Conservation (phyloP, 2,888 invertebrate genomes). For the Caenorhabditis panamensis region DNA sequence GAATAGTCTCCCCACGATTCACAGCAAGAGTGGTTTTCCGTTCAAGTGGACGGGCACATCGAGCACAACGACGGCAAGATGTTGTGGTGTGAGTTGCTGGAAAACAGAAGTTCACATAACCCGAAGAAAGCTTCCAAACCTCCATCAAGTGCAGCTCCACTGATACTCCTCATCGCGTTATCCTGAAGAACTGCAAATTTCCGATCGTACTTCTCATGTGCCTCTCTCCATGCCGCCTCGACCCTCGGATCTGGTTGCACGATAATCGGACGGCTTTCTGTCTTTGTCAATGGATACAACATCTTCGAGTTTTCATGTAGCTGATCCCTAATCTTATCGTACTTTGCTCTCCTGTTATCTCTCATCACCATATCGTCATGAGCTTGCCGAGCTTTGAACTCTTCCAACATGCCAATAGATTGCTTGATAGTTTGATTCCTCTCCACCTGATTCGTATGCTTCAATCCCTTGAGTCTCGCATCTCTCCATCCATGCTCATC, state of each 20-base stretch:
- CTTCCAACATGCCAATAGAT: constrained; percentile 69
- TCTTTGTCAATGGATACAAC: constrained; percentile 49
- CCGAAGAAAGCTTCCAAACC: constrained; percentile 11
- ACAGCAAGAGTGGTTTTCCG: constrained; percentile 24
- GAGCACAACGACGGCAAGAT: constrained; percentile 62
- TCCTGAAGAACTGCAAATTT: constrained; percentile 69
- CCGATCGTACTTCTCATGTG: constrained; percentile 70
- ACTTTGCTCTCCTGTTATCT: constrained; percentile 59
- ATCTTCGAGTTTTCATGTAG: constrained; percentile 67
- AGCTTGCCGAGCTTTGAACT: constrained; percentile 70
- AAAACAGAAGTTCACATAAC: background rate
- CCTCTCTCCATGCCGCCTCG: constrained; percentile 70
- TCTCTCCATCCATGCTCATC: constrained; percentile 74
- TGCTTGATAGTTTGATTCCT: constrained; percentile 69
- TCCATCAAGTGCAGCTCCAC: constrained; percentile 62
- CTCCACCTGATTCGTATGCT: constrained; percentile 68
- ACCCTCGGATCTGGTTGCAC: constrained; percentile 59
- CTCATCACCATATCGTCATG: constrained; percentile 66
- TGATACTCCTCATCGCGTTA: constrained; percentile 60
- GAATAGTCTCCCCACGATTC: constrained; percentile 43
- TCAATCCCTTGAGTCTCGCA: constrained; percentile 60
- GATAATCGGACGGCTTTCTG: constrained; percentile 50
- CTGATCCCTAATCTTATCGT: constrained; percentile 63
- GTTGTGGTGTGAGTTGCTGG: constrained; percentile 25
- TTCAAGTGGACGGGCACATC: constrained; percentile 66